Percentiles rank a stretch among this genome's conserved stretches.
These are phyloP conservation scores for Lycopodina hypogea DNA, from an alignment of 37 sponge, comb jelly and placozoan species.

Conservation along the genomic window DNA sequence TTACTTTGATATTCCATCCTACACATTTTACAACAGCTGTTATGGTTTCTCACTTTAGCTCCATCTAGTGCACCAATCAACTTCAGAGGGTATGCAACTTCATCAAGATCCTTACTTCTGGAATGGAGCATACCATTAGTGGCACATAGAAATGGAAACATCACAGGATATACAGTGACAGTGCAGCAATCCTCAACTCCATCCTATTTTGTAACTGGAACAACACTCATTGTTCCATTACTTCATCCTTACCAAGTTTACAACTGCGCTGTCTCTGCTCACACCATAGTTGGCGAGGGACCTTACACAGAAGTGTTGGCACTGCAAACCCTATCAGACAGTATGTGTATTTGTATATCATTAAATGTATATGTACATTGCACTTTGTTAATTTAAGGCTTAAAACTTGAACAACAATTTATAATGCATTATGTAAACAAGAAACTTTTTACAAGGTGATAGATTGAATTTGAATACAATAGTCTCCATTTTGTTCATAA, in stretches of 20 bases:
- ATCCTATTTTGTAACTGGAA: background rate
- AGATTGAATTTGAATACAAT: too few species aligned
- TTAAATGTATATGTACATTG: background rate
- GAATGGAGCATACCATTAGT: background rate
- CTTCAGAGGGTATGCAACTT: background rate
- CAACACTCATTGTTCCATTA: slow-evolving; percentile 5
- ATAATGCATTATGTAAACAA: background rate
- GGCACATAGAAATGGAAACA: background rate
- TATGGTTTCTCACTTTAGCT: background rate
- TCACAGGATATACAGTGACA: slow-evolving; percentile 21
- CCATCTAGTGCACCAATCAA: slow-evolving; percentile 4
- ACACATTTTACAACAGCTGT: too few species aligned
- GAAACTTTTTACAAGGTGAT: too few species aligned
- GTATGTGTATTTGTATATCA: slow-evolving; percentile 7
- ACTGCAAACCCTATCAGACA: slow-evolving; percentile 34
- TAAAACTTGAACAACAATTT: too few species aligned
- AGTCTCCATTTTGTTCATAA: too few species aligned
- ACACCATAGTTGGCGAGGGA: slow-evolving; percentile 26
- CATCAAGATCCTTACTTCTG: background rate
- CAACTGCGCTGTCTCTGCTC: slow-evolving; percentile 25
- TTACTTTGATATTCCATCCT: too few species aligned
- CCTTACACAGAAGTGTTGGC: slow-evolving; percentile 8
- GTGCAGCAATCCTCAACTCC: background rate
- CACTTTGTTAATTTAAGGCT: background rate
- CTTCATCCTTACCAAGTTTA: slow-evolving; percentile 48